Evolutionary conservation across 2,888 invertebrate species (phyloP).

Genomic region (Mayetiola destructor): DNA sequence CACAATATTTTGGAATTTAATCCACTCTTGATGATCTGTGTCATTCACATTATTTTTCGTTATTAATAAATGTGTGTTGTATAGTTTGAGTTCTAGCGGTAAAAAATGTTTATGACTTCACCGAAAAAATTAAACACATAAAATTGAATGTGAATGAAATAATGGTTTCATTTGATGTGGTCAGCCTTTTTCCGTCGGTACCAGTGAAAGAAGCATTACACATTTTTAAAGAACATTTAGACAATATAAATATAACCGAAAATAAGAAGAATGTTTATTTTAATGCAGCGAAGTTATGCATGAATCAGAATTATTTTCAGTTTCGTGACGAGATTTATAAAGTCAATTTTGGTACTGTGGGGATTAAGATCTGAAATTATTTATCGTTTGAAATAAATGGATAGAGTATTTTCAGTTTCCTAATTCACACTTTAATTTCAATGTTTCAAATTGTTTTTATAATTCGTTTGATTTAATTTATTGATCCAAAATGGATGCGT

Average conservation of each 20-base stretch:
- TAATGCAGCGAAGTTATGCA: too few relatives aligned
- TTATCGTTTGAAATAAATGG: neutral
- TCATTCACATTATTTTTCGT: neutral
- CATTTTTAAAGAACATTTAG: neutral
- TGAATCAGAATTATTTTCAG: too few relatives aligned
- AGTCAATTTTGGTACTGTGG: too few relatives aligned
- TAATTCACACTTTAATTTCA: neutral
- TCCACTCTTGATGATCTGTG: neutral
- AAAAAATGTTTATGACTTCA: neutral
- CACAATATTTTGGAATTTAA: neutral
- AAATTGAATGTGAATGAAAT: neutral
- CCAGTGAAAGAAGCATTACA: neutral
- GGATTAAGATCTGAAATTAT: neutral
- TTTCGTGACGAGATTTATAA: too few relatives aligned
- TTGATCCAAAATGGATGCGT: neutral
- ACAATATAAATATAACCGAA: neutral
- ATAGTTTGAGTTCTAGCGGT: neutral
- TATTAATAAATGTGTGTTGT: neutral
- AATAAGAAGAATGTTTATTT: neutral
- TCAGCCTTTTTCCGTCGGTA: neutral
- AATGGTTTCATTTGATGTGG: neutral
- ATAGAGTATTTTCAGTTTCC: neutral
- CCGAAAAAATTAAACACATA: neutral
- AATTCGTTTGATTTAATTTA: neutral
- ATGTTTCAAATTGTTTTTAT: neutral